A percentile compares a stretch with the other conserved stretches of the same genome.
Evolutionary conservation across 2,888 invertebrate genomes (phyloP).

Genomic region (Helicoverpa assulta): DNA sequence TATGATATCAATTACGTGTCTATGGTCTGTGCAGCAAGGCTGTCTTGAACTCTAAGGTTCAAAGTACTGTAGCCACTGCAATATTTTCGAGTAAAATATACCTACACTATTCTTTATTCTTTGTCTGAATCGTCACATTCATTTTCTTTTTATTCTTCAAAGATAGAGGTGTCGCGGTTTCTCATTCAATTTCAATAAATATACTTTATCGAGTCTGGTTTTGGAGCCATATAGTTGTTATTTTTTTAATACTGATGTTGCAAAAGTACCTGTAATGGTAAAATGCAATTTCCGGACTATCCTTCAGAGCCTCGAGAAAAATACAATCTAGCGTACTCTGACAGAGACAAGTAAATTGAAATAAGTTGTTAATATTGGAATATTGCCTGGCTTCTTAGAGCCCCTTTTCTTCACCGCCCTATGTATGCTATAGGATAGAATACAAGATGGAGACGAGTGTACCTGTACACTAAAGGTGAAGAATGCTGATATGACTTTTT

Average conservation of each 20-base stretch:
- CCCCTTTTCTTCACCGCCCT: too few species aligned
- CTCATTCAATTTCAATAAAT: too few species aligned
- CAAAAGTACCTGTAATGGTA: not conserved
- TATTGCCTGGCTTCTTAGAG: not conserved
- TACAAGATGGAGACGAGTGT: too few species aligned
- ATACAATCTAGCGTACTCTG: not conserved
- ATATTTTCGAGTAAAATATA: not conserved
- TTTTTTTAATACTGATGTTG: not conserved
- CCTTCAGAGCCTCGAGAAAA: not conserved
- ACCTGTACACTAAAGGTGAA: too few species aligned
- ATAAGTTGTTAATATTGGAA: not conserved
- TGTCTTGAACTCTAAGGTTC: not conserved
- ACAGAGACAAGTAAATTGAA: not conserved
- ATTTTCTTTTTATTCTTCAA: too few species aligned
- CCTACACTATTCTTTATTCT: not conserved
- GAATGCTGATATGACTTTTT: too few species aligned
- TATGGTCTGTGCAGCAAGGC: slow-evolving; percentile 4
- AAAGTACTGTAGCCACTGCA: not conserved
- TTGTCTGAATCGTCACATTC: too few species aligned
- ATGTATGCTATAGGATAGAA: too few species aligned
- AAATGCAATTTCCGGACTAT: slow-evolving; percentile 1
- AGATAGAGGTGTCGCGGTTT: too few species aligned
- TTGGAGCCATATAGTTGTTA: not conserved
- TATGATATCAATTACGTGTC: slow-evolving; percentile 36
- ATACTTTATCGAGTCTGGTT: not conserved